A percentile compares a stretch with the other conserved stretches of the same genome.
Conservation (phyloP, 2,113 vertebrate genomes). For the Psophia crepitans region DNA sequence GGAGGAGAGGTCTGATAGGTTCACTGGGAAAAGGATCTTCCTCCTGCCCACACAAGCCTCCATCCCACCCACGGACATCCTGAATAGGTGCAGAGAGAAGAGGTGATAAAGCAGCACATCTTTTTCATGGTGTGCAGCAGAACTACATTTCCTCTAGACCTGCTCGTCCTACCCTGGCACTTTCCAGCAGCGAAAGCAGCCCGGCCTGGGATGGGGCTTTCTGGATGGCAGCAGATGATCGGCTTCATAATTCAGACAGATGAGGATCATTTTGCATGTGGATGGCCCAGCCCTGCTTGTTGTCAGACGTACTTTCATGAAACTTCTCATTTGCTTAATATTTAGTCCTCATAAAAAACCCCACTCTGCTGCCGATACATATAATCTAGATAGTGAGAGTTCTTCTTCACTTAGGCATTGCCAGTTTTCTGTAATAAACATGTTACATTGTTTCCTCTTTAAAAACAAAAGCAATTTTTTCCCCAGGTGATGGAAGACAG, state of each 20-base stretch:
- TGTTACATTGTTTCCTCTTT: background rate
- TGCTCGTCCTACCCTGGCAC: background rate
- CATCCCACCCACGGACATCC: background rate
- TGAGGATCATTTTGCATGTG: background rate
- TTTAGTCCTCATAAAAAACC: background rate
- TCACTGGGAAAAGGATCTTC: background rate
- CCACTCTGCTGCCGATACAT: background rate
- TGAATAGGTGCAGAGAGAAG: background rate
- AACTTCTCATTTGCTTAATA: conserved; percentile 13
- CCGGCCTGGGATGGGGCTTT: background rate
- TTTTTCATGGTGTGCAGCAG: background rate
- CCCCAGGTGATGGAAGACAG: background rate
- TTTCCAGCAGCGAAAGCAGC: background rate
- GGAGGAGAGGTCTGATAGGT: background rate
- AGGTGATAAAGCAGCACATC: background rate
- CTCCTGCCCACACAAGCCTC: background rate
- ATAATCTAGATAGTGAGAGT: background rate
- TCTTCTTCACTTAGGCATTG: background rate
- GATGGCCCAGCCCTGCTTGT: background rate
- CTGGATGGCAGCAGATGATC: background rate
- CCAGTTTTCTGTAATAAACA: background rate
- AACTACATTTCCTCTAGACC: background rate
- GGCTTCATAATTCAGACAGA: background rate
- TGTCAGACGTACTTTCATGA: background rate
- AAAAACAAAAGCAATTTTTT: background rate